phyloP scores from a whole-genome alignment of 2,113 vertebrate species.

The Neotragus moschatus region DNA sequence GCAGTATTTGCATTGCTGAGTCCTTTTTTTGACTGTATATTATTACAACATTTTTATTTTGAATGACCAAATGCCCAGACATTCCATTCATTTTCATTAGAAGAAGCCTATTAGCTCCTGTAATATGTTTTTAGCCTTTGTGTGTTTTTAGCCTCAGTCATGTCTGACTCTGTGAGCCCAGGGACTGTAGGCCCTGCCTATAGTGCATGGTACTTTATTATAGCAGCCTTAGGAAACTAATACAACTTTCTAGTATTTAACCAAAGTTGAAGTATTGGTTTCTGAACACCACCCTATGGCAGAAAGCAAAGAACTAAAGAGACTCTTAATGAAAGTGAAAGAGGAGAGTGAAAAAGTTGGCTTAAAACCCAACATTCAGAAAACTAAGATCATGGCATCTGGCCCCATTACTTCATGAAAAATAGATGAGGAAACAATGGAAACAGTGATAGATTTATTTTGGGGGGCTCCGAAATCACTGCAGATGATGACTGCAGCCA shows the following conservation, averaged over 20 bases:
- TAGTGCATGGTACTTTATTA: rapidly evolving
- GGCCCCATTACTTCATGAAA: neutral
- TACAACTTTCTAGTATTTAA: neutral
- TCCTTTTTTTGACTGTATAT: neutral
- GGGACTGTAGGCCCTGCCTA: neutral
- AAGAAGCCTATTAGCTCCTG: neutral
- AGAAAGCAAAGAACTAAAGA: neutral
- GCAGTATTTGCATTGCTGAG: neutral
- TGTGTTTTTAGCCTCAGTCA: no score
- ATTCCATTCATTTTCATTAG: neutral
- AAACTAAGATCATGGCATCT: neutral
- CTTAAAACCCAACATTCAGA: neutral
- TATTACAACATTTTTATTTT: neutral
- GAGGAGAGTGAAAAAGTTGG: neutral
- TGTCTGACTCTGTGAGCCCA: neutral
- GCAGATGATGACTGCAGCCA: neutral
- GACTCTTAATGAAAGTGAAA: neutral
- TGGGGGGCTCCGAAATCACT: neutral
- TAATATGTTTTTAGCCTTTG: neutral
- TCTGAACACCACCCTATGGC: neutral
- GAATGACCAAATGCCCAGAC: neutral
- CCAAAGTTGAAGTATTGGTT: neutral
- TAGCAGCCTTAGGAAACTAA: neutral
- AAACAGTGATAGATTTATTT: neutral
- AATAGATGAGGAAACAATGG: neutral